phyloP scores from a whole-genome alignment of 2,888 invertebrate genomes.

The Lasioglossum lativentre region DNA sequence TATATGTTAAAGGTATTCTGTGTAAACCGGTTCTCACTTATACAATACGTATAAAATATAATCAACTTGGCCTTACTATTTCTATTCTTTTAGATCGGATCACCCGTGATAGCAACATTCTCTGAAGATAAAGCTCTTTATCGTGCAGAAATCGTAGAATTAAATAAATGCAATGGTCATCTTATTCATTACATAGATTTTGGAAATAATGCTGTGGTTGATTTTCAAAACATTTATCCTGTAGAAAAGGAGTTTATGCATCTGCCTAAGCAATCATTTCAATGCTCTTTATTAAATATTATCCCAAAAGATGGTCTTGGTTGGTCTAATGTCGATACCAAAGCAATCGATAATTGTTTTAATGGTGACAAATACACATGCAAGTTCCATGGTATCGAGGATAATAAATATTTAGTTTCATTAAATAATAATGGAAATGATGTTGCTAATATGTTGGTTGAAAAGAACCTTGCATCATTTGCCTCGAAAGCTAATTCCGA shows the following conservation, averaged over 20 bases:
- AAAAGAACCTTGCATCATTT: slow-evolving; percentile 85
- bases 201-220: slow-evolving; percentile 89
- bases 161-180: slow-evolving; percentile 87
- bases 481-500: slow-evolving; percentile 40
- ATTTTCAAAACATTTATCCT: slow-evolving; percentile 89
- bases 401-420: slow-evolving; percentile 86
- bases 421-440: slow-evolving; percentile 85
- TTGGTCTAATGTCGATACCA: slow-evolving; percentile 86
- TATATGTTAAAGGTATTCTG: slow-evolving; percentile 73
- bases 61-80: slow-evolving; percentile 21
- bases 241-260: slow-evolving; percentile 88
- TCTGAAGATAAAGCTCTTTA: slow-evolving; percentile 90
- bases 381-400: slow-evolving; percentile 85
- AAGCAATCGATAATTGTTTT: slow-evolving; percentile 87
- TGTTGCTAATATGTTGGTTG: slow-evolving; percentile 85
- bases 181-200: slow-evolving; percentile 91
- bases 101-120: slow-evolving; percentile 89
- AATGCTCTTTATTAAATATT: slow-evolving; percentile 88
- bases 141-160: slow-evolving; percentile 88
- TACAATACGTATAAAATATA: neutral
- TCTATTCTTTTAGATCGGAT: slow-evolving; percentile 85
- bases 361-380: slow-evolving; percentile 87
- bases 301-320: slow-evolving; percentile 86
- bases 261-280: slow-evolving; percentile 90
- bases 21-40: neutral